Conservation (phyloP, 2,113 vertebrate genomes). For the Erythrocercus mccallii region DNA sequence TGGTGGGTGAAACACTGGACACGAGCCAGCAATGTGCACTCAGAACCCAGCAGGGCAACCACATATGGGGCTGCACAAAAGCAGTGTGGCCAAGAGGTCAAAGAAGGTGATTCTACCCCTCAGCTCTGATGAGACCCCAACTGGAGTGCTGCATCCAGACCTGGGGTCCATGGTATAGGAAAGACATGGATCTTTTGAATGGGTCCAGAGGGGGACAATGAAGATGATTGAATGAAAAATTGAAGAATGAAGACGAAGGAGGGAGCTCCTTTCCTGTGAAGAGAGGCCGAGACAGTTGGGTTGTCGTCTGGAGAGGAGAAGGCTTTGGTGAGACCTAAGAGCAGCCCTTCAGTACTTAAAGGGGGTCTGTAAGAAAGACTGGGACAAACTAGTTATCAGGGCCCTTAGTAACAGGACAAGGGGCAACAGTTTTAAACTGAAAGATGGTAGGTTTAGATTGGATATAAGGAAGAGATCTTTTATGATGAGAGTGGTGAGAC, state of each 20-base stretch:
- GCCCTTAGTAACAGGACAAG: background rate
- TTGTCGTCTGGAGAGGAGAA: background rate
- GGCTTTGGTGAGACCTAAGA: background rate
- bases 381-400: background rate
- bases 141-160: background rate
- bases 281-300: fast-evolving
- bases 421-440: background rate
- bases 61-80: background rate
- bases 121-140: background rate
- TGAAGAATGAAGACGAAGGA: no score
- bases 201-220: background rate
- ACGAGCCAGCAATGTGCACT: fast-evolving
- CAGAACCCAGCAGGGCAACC: fast-evolving
- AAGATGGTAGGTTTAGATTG: background rate
- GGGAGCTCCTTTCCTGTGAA: background rate
- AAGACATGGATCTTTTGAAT: background rate
- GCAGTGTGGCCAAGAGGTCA: fast-evolving
- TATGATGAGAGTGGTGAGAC: background rate
- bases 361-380: background rate
- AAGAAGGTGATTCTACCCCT: background rate
- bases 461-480: background rate
- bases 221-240: no score
- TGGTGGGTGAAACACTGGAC: background rate
- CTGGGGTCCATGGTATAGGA: background rate
- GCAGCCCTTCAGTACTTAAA: background rate